Evolutionary conservation across 2,113 vertebrate genomes (phyloP), one percentile per base, ranked within the genome.

Genomic region (Urocynchramus pylzowi): DNA sequence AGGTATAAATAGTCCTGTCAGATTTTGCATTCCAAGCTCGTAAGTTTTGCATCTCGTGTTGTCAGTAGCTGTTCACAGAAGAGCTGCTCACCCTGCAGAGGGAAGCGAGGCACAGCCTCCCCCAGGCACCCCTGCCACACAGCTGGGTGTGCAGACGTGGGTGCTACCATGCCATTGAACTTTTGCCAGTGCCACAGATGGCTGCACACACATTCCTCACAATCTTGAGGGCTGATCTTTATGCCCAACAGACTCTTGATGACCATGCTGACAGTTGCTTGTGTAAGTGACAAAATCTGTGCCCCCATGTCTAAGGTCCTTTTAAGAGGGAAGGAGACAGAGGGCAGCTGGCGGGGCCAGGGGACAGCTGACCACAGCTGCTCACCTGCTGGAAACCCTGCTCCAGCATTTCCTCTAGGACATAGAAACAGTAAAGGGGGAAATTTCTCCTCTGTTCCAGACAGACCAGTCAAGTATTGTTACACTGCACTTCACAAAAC

Each of bases 121-220:
- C 59, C 22, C n/a, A 33, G 47, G 22, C 73, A 18, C 13, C n/a
- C 57, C 75, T 39, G 20, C 13, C 76, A 24, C 7, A 0, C 4
- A 64, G 31, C 53, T 65, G 68, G 18, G 12, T 18, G 12, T 9
- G 33, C 70, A 41, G 18, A 37, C 5, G 0, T 7, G 61, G 19
- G 27, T 33, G 16, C 56, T n/a, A 2, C 8, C 6, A 0, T 1
- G 15, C 6, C 52, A 50, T 2, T 15, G 17, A 35, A 9, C 31
- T 81, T 50, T 20, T 39, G 16, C 39, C n/a, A 18, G 70, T 13
- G 27, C 24, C 41, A 33, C 44, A 35, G 44, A 7, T 21, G 61
- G 69, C 52, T 94, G 49, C 77, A 68, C 57, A 21, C 31, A 6
- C 47, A 11, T 41, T 33, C 59, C 13, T 87, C 45, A 53, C 14